Evolutionary conservation across 2,113 vertebrate genomes (phyloP), one percentile per base, ranked within the genome.

Genomic region (Todiramphus chloris): DNA sequence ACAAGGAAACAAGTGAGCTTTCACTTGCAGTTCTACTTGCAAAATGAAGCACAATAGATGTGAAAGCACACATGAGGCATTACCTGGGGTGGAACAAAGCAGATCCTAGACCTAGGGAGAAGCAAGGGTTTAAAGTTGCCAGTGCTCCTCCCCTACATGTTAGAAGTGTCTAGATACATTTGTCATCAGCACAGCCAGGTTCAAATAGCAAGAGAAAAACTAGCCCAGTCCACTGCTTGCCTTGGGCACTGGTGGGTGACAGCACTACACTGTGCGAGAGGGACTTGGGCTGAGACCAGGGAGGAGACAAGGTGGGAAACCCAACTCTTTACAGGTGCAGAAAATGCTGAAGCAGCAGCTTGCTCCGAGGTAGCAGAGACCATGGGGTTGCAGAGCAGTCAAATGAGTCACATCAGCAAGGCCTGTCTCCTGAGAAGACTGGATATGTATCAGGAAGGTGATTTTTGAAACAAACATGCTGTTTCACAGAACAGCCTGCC

Each of bases 101-200:
- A 53, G 88, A 81, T 13, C 21, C 6, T 16, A 70, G 37, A 87
- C 37, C n/a, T 3, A 28, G 15, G 31, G 60, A 74, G 6, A 59
- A 0, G 5, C 0, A 1, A 39, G 6, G 8, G 6, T 33, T 82
- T 63, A 17, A 78, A 69, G 14, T 27, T 1, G 2, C 28, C 24
- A 39, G 1, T 0, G 0, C 8, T 56, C 7, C 23, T 48, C 13
- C 11, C 5, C 23, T 77, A 7, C 0, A 0, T 15, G 12, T 62
- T 69, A 35, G 35, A 74, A 88, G 46, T 11, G 5, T 41, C 11
- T 39, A 62, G 25, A 30, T 41, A 10, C 48, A 35, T 50, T 81
- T 90, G 48, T 53, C 35, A 66, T 28, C 59, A 69, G 31, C 30
- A 25, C 1, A 2, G 16, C 6, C 24, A 55, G 37, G 33, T 31